A percentile compares a stretch with the other conserved stretches of the same genome.
phyloP scores from a whole-genome alignment of 2,113 vertebrate genomes.

The Pagrus major region DNA sequence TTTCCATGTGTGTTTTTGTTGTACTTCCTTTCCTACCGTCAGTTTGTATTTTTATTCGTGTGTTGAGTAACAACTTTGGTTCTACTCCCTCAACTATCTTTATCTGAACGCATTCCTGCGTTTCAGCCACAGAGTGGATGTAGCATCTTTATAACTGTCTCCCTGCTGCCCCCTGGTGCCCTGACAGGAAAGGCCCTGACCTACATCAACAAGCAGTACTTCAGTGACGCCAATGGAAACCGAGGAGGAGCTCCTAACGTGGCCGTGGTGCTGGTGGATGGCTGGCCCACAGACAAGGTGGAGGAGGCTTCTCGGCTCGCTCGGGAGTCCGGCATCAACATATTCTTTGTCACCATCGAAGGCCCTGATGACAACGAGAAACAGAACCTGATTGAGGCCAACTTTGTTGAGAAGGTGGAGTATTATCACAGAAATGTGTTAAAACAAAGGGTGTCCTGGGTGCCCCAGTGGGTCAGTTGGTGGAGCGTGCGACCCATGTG shows the following conservation, averaged over 20 bases:
- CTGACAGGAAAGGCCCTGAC: slow-evolving; percentile 92
- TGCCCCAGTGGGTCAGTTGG: too few relatives aligned
- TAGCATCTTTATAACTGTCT: slow-evolving; percentile 13
- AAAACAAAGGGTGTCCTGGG: too few relatives aligned
- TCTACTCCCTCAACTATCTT: too few relatives aligned
- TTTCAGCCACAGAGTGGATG: neutral
- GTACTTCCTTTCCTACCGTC: too few relatives aligned
- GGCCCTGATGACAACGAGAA: slow-evolving; percentile 92
- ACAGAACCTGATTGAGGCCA: slow-evolving; percentile 87
- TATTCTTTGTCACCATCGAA: slow-evolving; percentile 98
- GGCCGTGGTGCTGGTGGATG: slow-evolving; percentile 93
- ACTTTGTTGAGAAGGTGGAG: slow-evolving; percentile 97
- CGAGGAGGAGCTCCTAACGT: slow-evolving; percentile 93
- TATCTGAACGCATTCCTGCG: too few relatives aligned
- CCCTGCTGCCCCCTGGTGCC: slow-evolving; percentile 73
- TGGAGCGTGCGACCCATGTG: too few relatives aligned
- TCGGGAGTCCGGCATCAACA: slow-evolving; percentile 97
- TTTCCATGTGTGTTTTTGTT: neutral
- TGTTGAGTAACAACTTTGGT: neutral
- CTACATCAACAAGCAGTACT: slow-evolving; percentile 94
- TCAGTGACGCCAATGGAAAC: slow-evolving; percentile 93
- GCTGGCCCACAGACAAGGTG: slow-evolving; percentile 96
- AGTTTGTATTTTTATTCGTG: neutral
- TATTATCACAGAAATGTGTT: neutral
- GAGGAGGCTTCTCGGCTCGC: slow-evolving; percentile 93